Conservation (phyloP, 92 coral and sea anemone genomes). For the Diadumene lineata region DNA sequence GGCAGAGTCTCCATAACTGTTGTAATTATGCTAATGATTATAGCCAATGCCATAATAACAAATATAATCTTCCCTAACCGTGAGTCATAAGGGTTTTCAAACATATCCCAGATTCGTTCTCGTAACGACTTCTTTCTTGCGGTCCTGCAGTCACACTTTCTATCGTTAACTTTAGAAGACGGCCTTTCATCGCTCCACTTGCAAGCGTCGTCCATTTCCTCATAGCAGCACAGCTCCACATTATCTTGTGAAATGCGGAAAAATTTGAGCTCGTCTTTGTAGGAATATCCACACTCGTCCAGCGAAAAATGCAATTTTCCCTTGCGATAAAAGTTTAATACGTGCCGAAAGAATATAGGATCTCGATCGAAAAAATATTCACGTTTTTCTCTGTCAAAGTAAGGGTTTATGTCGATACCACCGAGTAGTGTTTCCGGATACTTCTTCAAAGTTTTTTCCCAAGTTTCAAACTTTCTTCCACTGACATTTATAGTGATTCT, state of each 20-base stretch:
- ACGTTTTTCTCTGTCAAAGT: constrained; percentile 55
- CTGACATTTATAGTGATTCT: constrained; percentile 81
- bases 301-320: constrained; percentile 88
- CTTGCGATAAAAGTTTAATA: constrained; percentile 85
- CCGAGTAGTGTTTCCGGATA: constrained; percentile 85
- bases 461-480: constrained; percentile 92
- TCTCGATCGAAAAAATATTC: constrained; percentile 91
- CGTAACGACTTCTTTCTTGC: constrained; percentile 39
- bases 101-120: constrained; percentile 67
- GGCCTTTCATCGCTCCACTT: not conserved
- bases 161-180: constrained; percentile 9
- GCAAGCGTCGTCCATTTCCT: constrained; percentile 75
- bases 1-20: constrained; percentile 88
- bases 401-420: constrained; percentile 61
- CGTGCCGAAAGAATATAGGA: constrained; percentile 85
- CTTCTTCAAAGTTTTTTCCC: constrained; percentile 83
- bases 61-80: constrained; percentile 64
- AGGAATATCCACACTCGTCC: constrained; percentile 80
- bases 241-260: constrained; percentile 77
- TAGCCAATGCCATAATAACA: constrained; percentile 70
- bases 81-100: constrained; percentile 79
- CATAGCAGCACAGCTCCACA: constrained; percentile 84
- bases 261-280: constrained; percentile 80
- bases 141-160: constrained; percentile 48
- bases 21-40: constrained; percentile 69